These are phyloP conservation scores for Zoanthus gigantus DNA, from an alignment of 92 coral and sea anemone species.

Conservation along the genomic window DNA sequence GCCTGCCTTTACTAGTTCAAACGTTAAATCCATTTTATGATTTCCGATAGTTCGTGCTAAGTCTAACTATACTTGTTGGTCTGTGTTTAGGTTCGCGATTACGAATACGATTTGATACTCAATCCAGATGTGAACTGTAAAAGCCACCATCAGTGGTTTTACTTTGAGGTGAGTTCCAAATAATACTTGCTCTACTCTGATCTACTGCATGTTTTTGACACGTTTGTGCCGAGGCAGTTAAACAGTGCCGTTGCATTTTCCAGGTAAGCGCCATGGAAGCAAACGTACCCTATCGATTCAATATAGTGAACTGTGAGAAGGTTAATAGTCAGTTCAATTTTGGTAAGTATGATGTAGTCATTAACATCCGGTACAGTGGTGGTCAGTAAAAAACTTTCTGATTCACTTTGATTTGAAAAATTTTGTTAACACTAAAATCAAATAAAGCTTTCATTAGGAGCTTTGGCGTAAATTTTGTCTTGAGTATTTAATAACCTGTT, in stretches of 20 bases:
- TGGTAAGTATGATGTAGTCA: conserved; percentile 68
- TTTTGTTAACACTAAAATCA: too few species aligned
- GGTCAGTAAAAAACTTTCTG: too few species aligned
- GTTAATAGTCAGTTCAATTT: conserved; percentile 95
- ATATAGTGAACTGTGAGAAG: conserved; percentile 96
- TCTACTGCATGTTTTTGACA: too few species aligned
- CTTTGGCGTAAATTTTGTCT: too few species aligned
- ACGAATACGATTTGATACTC: conserved; percentile 90
- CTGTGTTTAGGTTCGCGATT: conserved; percentile 30
- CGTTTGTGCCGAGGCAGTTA: too few species aligned
- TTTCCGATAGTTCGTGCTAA: not conserved
- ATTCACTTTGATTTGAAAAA: too few species aligned
- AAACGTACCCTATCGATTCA: conserved; percentile 92
- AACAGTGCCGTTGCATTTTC: not conserved
- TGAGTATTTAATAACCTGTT: too few species aligned
- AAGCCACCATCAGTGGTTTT: conserved; percentile 98
- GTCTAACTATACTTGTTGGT: not conserved
- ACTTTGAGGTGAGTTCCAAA: conserved; percentile 80
- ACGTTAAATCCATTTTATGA: not conserved
- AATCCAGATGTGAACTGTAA: conserved; percentile 94
- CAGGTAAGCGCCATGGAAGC: conserved; percentile 97
- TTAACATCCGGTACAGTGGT: not conserved
- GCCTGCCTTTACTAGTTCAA: too few species aligned
- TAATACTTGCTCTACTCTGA: too few species aligned
- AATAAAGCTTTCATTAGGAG: too few species aligned